These are phyloP conservation scores for Anthophora plumipes DNA, from an alignment of 2,888 invertebrate genomes.

Conservation along the genomic window DNA sequence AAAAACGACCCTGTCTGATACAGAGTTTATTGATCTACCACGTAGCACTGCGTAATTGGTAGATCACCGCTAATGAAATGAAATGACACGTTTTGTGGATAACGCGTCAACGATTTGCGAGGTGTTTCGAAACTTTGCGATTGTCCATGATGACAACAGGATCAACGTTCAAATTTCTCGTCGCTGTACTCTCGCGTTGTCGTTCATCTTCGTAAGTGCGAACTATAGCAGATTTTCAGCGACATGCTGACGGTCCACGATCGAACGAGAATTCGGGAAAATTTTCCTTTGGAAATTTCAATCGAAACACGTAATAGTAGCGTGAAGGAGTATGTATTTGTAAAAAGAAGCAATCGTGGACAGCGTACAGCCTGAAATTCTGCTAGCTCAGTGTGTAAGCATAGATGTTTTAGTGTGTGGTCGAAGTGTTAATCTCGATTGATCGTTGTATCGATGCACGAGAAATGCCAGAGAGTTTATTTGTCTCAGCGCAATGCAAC, in stretches of 20 bases:
- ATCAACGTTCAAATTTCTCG: slow-evolving; percentile 52
- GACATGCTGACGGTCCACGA: slow-evolving; percentile 30
- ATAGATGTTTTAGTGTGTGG: slow-evolving; percentile 68
- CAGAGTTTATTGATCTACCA: too few relatives aligned
- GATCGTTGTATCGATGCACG: slow-evolving; percentile 52
- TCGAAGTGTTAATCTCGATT: slow-evolving; percentile 62
- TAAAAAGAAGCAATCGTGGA: slow-evolving; percentile 18
- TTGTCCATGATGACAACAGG: neutral
- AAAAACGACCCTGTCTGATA: neutral
- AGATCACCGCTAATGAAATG: neutral
- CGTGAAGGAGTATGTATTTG: neutral
- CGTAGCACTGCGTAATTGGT: neutral
- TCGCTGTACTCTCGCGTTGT: slow-evolving; percentile 59
- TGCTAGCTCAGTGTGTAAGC: slow-evolving; percentile 66
- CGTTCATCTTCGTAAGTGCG: slow-evolving; percentile 57
- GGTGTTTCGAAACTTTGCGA: slow-evolving; percentile 16
- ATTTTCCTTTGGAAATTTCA: neutral
- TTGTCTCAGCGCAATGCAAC: slow-evolving; percentile 33
- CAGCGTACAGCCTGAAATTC: slow-evolving; percentile 49
- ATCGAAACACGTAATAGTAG: neutral
- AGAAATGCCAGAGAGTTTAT: slow-evolving; percentile 30
- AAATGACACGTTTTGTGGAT: neutral
- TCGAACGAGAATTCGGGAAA: neutral
- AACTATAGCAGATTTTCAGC: slow-evolving; percentile 30
- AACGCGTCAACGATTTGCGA: neutral